These are phyloP conservation scores for Lepidochitona cinerea DNA, from an alignment of 2,888 invertebrate genomes.

Conservation along the genomic window DNA sequence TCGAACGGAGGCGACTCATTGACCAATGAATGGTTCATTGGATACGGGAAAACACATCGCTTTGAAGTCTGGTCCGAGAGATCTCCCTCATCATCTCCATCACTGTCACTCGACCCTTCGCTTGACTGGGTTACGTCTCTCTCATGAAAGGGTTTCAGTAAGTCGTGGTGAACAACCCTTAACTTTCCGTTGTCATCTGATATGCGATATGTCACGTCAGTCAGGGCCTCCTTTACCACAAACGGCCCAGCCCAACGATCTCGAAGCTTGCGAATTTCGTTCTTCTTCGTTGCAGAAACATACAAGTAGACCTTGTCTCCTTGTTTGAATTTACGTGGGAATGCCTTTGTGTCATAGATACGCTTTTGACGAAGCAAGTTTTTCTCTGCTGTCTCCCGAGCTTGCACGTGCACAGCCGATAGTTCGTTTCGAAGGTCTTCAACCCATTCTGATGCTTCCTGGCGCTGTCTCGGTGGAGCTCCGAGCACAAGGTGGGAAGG, in stretches of 20 bases:
- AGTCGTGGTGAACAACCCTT: background rate
- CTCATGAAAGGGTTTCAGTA: background rate
- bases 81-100: background rate
- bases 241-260: constrained; percentile 13
- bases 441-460: background rate
- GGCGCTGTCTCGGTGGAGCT: background rate
- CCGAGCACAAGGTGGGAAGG: constrained; percentile 12
- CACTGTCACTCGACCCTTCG: background rate
- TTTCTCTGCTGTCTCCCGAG: background rate
- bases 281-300: background rate
- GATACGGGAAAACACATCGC: too few relatives aligned
- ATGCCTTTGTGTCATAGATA: background rate
- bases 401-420: background rate
- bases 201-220: background rate
- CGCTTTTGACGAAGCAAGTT: background rate
- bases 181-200: background rate
- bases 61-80: too few relatives aligned
- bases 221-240: background rate
- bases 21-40: too few relatives aligned
- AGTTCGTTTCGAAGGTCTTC: background rate
- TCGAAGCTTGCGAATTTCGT: constrained; percentile 8
- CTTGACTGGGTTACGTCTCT: background rate
- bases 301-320: constrained; percentile 1
- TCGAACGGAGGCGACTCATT: too few relatives aligned
- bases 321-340: background rate